A percentile compares a stretch with the other conserved stretches of the same genome.
These are phyloP conservation scores for Nesidiocoris tenuis DNA, from an alignment of 2,888 invertebrate species.

Conservation along the genomic window DNA sequence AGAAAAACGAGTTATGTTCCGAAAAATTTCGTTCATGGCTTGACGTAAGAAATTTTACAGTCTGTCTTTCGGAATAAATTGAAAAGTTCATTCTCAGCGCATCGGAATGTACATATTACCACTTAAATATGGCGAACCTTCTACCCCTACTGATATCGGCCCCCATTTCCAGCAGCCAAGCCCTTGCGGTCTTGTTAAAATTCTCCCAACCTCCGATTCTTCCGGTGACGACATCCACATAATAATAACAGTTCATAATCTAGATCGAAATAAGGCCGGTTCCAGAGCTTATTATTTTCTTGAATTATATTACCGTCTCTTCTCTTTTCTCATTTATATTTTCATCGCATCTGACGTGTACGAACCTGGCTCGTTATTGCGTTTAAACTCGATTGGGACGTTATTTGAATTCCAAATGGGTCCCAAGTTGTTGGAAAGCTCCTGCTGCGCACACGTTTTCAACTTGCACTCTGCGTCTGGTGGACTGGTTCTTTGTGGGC, in stretches of 20 bases:
- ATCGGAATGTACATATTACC: too few relatives aligned
- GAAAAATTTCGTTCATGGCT: too few relatives aligned
- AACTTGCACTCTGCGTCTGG: constrained; percentile 14
- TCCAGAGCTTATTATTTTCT: constrained; percentile 11
- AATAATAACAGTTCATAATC: constrained; percentile 1
- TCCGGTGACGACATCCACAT: background rate
- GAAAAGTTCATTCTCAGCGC: too few relatives aligned
- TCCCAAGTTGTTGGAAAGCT: background rate
- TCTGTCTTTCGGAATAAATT: too few relatives aligned
- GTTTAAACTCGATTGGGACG: constrained; percentile 2
- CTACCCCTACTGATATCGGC: too few relatives aligned
- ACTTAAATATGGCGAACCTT: too few relatives aligned
- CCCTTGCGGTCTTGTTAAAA: background rate
- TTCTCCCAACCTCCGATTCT: background rate
- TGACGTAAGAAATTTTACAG: too few relatives aligned
- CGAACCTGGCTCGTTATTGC: constrained; percentile 21
- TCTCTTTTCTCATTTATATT: constrained; percentile 23
- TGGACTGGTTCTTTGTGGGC: constrained; percentile 2
- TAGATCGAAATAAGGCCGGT: background rate
- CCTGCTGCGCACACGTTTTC: constrained; percentile 16
- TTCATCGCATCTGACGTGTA: background rate
- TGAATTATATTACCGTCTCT: constrained; percentile 13
- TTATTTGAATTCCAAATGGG: constrained; percentile 28
- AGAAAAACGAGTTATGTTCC: too few relatives aligned
- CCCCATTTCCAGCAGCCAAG: too few relatives aligned